Percentiles rank a stretch among this genome's conserved stretches.
Conservation (phyloP, 2,797 vertebrate genomes). For the Valencia hispanica region DNA sequence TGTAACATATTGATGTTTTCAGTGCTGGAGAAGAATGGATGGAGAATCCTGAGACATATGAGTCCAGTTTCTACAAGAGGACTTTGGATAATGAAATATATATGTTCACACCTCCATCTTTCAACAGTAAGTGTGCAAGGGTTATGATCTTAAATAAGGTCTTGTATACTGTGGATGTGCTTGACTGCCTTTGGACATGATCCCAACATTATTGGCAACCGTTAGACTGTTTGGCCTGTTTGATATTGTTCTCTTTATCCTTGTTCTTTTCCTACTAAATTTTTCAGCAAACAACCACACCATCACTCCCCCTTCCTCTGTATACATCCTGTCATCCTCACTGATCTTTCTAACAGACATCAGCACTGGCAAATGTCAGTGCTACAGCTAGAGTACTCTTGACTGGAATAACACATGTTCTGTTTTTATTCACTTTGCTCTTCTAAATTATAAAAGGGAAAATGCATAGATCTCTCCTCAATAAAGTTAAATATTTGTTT, state of each 20-base stretch:
- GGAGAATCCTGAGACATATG: constrained; percentile 94
- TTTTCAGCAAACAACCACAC: constrained; percentile 52
- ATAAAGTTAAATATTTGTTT: constrained; percentile 13
- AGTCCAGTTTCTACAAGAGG: constrained; percentile 97
- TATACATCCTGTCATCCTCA: constrained; percentile 65
- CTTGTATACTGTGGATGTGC: constrained; percentile 51
- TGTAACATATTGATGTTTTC: constrained; percentile 58
- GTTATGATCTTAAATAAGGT: constrained; percentile 49
- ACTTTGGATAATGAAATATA: constrained; percentile 97
- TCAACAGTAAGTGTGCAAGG: constrained; percentile 87
- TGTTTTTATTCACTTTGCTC: constrained; percentile 25
- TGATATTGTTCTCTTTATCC: constrained; percentile 70
- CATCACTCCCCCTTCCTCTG: constrained; percentile 36
- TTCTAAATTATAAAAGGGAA: constrained; percentile 48
- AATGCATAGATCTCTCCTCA: constrained; percentile 40
- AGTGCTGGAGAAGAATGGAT: constrained; percentile 94
- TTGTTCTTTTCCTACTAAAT: constrained; percentile 59
- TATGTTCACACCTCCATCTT: constrained; percentile 94
- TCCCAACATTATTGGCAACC: constrained; percentile 58
- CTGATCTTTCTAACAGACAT: constrained; percentile 73
- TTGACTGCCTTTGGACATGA: constrained; percentile 52
- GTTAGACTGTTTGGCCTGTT: constrained; percentile 54
- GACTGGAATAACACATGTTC: constrained; percentile 72
- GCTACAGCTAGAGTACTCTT: constrained; percentile 47
- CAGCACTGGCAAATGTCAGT: constrained; percentile 47